Conservation (phyloP, 2,113 vertebrate genomes). For the Vidua macroura region DNA sequence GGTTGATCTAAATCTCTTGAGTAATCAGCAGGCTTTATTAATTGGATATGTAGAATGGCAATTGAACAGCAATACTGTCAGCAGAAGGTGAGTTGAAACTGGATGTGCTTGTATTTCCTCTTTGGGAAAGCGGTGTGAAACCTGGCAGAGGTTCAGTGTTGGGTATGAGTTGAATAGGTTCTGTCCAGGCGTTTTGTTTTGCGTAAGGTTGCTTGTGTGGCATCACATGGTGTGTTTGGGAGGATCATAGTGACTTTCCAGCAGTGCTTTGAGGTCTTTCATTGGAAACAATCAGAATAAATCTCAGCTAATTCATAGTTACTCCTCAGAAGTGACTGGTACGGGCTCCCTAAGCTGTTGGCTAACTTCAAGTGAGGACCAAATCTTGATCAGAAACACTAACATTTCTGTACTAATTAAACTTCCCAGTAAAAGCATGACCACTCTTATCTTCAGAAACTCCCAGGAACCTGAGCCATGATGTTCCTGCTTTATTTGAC, state of each 20-base stretch:
- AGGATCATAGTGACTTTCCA: not conserved
- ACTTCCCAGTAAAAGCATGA: not conserved
- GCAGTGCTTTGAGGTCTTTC: not conserved
- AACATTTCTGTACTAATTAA: not conserved
- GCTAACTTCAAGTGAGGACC: not conserved
- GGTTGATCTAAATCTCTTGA: not conserved
- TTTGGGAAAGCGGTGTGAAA: not conserved
- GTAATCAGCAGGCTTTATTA: not conserved
- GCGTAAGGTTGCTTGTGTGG: not conserved
- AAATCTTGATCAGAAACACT: not conserved
- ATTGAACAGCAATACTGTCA: not conserved
- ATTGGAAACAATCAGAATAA: not conserved
- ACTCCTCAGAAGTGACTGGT: not conserved
- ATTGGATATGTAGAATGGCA: not conserved
- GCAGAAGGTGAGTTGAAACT: not conserved
- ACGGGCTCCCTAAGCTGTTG: not conserved
- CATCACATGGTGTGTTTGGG: fast-evolving
- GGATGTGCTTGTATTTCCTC: not conserved
- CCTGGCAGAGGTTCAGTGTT: not conserved
- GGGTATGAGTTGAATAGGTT: not conserved
- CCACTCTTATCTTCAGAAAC: not conserved
- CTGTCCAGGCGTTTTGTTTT: not conserved
- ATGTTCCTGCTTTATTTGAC: not conserved
- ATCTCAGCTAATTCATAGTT: not conserved
- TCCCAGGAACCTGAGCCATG: not conserved